Conservation (phyloP, 2,888 invertebrate genomes). For the Lepetodrilus schrolli region DNA sequence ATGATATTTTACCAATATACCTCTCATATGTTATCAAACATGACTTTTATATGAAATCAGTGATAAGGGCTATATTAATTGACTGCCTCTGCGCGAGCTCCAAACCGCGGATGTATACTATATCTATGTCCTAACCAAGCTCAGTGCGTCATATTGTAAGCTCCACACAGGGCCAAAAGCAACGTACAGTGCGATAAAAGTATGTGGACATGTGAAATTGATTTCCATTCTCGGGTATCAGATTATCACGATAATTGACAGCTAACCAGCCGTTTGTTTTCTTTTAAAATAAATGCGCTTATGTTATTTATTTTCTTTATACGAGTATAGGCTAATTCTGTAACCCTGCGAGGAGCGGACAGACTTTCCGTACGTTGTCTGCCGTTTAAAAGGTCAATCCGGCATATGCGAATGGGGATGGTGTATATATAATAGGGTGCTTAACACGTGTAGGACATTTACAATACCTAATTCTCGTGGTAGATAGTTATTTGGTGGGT, state of each 20-base stretch:
- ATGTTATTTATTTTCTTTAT: constrained; percentile 34
- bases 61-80: too few relatives aligned
- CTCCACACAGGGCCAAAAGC: too few relatives aligned
- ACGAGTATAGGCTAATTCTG: constrained; percentile 33
- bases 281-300: constrained; percentile 38
- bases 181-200: constrained; percentile 20
- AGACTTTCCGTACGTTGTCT: not conserved
- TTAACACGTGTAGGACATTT: not conserved
- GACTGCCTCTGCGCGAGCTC: too few relatives aligned
- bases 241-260: constrained; percentile 35
- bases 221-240: constrained; percentile 33
- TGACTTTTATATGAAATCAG: too few relatives aligned
- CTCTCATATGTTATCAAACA: too few relatives aligned
- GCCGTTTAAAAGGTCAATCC: constrained; percentile 29
- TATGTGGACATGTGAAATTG: constrained; percentile 27
- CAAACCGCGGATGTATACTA: too few relatives aligned
- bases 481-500: not conserved
- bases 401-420: not conserved
- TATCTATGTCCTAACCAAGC: too few relatives aligned
- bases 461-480: not conserved
- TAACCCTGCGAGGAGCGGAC: constrained; percentile 11
- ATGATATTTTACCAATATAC: too few relatives aligned
- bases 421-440: not conserved
- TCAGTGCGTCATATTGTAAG: too few relatives aligned
- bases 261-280: constrained; percentile 36